Evolutionary conservation across 2,113 vertebrate species (phyloP), one percentile per base, ranked within the genome.

Genomic region (Solea senegalensis): DNA sequence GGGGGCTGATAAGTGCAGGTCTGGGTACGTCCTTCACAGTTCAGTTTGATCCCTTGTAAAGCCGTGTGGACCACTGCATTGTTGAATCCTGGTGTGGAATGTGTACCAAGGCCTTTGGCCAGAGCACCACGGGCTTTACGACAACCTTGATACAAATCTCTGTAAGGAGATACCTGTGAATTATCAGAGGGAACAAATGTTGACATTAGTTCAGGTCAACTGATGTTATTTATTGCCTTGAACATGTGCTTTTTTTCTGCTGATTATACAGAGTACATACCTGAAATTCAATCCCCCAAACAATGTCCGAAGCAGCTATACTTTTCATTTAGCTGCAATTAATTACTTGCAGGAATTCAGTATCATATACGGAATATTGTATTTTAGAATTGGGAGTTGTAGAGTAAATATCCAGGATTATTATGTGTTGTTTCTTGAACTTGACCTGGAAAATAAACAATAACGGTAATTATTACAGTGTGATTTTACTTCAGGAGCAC

Each of bases 61-160:
- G 52, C 60, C 64, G 15, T 54, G 70, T 59, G 71, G 48, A 58
- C 65, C 7, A 59, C 46, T 72, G 80, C 83, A 73, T 85, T 87
- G 87, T 90, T 89, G 86, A 86, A 86, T 63, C 65, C 43, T 41
- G 16, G 70, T 85, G 80, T 65, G 88, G 88, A 92, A 93, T 92
- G 86, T 88, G 65, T 27, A 65, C 72, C 57, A 44, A 74, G 74
- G 73, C 80, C 41, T 80, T 73, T 73, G 83, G 86, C 65, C 60
- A 26, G 62, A 74, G 69, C 34, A 60, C 12, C 48, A 39, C 49
- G 46, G 64, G 81, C 78, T 84, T 74, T 52, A 77, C 55, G 44
- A 52, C 80, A 87, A 61, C 86, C 85, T 86, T 85, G 74, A 80
- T 78, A 86, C 82, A 87, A 74, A 78, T 76, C 69, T 69, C 41